Evolutionary conservation across 2,888 invertebrate species (phyloP), one percentile per base, ranked within the genome.

Genomic region (Microctonus hyperodae): DNA sequence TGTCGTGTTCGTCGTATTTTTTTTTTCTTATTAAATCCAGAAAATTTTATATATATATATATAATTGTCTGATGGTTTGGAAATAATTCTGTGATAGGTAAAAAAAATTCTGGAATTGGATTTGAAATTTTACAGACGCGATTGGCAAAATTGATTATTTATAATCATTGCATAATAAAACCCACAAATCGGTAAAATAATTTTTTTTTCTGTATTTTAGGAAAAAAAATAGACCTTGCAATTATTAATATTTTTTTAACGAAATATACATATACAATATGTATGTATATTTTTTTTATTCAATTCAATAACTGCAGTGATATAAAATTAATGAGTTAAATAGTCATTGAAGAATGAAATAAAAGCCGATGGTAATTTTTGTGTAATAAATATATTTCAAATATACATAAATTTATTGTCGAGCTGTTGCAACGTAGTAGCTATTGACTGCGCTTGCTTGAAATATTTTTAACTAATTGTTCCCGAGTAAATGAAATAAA

Each of bases 51-150:
- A n/a, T n/a, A n/a, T n/a, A n/a, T n/a, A n/a, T n/a, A 28, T 31
- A 10, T 4, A 67, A 56, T 68, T 70, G 68, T 40, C 65, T 67
- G 64, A 67, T 62, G 35, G 59, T 69, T 70, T 64, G 64, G 62
- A 70, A 73, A 76, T 73, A 73, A 76, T 78, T 79, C 79, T 81
- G 81, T 81, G 81, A 81, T 81, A 81, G 78, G 72, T 76, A 76
- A 73, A 72, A 62, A 62, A 37, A n/a, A n/a, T 25, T 53, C 9
- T 7, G 31, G 11, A 25, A 11, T 33, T 20, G 11, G 11, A 53
- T 23, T 37, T 20, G 6, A 16, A 53, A n/a, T 6, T 60, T 59
- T 23, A 16, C 53, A 28, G 10, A 28, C 33, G n/a, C n/a, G 62
- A 56, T 64, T 56, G 23, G 51, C 25, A 68, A 44, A 16, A 1